Conservation (phyloP, 2,797 vertebrate species). For the Trachurus trachurus region DNA sequence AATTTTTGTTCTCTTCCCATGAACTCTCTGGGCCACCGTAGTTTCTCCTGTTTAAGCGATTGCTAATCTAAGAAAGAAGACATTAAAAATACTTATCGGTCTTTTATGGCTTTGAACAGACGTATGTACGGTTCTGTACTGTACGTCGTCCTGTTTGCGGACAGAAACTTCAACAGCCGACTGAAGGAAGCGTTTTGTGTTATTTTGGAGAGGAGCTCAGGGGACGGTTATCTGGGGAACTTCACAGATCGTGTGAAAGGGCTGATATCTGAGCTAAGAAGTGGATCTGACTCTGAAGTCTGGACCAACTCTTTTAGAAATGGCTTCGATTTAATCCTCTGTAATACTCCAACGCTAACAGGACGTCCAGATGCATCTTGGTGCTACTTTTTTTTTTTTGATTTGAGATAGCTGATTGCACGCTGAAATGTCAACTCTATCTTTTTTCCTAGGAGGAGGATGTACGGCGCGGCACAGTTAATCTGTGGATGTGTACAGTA, state of each 20-base stretch:
- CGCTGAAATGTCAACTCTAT: constrained; percentile 35
- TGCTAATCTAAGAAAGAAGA: constrained; percentile 6
- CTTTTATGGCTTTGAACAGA: no score
- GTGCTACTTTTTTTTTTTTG: constrained; percentile 15
- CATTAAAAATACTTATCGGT: no score
- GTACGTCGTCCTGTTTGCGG: not conserved
- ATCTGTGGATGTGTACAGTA: not conserved
- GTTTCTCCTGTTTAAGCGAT: not conserved
- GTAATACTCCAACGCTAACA: constrained; percentile 19
- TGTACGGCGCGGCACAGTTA: not conserved
- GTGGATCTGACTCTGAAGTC: constrained; percentile 34
- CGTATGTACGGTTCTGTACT: no score
- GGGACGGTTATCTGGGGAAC: constrained; percentile 21
- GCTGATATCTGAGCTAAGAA: constrained; percentile 27
- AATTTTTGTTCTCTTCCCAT: no score
- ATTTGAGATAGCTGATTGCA: constrained; percentile 23
- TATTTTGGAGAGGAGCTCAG: not conserved
- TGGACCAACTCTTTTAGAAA: constrained; percentile 38
- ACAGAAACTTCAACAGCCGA: not conserved
- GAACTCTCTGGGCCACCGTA: no score
- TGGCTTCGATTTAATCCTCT: constrained; percentile 55
- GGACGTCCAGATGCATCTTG: constrained; percentile 29
- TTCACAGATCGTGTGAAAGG: constrained; percentile 10
- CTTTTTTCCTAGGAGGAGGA: fast-evolving
- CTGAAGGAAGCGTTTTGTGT: not conserved